Conservation (phyloP, 2,113 vertebrate genomes). For the Ictidomys tridecemlineatus region DNA sequence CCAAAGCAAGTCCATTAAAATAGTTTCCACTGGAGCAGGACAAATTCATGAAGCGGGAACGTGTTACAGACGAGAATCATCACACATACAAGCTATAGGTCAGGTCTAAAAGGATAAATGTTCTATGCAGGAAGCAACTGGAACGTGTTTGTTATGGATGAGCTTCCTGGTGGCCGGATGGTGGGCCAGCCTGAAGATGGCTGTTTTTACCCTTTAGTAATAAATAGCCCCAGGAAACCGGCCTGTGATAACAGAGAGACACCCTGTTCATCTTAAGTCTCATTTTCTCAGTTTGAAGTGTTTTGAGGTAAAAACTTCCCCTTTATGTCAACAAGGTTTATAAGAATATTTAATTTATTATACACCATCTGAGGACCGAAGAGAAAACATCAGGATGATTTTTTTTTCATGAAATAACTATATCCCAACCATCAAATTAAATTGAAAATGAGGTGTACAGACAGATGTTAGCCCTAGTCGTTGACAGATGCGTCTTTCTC, state of each 20-base stretch:
- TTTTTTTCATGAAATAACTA: slow-evolving; percentile 57
- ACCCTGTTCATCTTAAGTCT: background rate
- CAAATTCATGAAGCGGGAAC: slow-evolving; percentile 7
- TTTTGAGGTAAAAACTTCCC: slow-evolving; percentile 58
- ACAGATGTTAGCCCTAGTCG: slow-evolving; percentile 2
- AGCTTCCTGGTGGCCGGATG: background rate
- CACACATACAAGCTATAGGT: slow-evolving; percentile 45
- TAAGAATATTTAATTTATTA: slow-evolving; percentile 69
- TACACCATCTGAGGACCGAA: slow-evolving; percentile 20
- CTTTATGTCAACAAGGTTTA: slow-evolving; percentile 61
- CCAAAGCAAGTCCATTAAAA: slow-evolving; percentile 64
- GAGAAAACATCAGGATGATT: slow-evolving; percentile 21
- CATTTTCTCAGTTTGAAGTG: slow-evolving; percentile 62
- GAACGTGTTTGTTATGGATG: slow-evolving; percentile 34
- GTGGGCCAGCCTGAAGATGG: background rate
- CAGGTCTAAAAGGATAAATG: slow-evolving; percentile 67
- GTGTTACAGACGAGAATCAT: slow-evolving; percentile 40
- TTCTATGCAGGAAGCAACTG: slow-evolving; percentile 63
- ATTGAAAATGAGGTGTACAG: slow-evolving; percentile 58
- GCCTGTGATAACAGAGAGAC: background rate
- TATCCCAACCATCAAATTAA: slow-evolving; percentile 59
- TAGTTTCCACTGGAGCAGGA: slow-evolving; percentile 68
- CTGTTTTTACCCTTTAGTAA: slow-evolving; percentile 10
- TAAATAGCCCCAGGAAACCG: background rate
- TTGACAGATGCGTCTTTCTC: slow-evolving; percentile 10